A percentile compares a stretch with the other conserved stretches of the same genome.
Conservation (phyloP, 1,140 invertebrate species). For the Drosophila virilis region DNA sequence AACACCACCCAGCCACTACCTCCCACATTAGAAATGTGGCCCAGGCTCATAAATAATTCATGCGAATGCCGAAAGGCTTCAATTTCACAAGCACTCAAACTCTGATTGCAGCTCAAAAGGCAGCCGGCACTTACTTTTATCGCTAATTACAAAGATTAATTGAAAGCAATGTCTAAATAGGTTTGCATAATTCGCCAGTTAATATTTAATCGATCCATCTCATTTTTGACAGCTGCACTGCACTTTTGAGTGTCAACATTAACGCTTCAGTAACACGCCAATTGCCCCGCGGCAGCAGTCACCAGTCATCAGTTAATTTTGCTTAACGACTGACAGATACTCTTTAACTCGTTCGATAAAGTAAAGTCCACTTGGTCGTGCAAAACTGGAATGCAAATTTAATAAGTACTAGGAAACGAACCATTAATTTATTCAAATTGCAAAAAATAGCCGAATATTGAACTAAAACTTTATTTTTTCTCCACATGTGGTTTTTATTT, state of each 20-base stretch:
- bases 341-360: too few relatives aligned
- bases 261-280: constrained; percentile 39
- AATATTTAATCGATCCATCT: constrained; percentile 63
- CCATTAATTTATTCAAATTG: too few relatives aligned
- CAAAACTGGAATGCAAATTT: too few relatives aligned
- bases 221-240: constrained; percentile 52
- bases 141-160: constrained; percentile 70
- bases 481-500: not conserved
- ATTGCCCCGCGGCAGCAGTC: not conserved
- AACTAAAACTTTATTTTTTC: too few relatives aligned
- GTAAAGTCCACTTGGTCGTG: too few relatives aligned
- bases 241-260: constrained; percentile 50
- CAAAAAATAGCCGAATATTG: too few relatives aligned
- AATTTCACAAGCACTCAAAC: constrained; percentile 48
- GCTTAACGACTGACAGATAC: not conserved
- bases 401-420: too few relatives aligned
- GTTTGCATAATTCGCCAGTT: constrained; percentile 39
- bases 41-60: constrained; percentile 71
- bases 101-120: constrained; percentile 77
- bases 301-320: not conserved
- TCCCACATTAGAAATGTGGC: constrained; percentile 20
- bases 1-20: not conserved
- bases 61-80: constrained; percentile 64
- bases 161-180: constrained; percentile 52
- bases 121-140: constrained; percentile 63